Evolutionary conservation across 2,888 invertebrate species (phyloP), one percentile per base, ranked within the genome.

Genomic region (Plebejus melissa): DNA sequence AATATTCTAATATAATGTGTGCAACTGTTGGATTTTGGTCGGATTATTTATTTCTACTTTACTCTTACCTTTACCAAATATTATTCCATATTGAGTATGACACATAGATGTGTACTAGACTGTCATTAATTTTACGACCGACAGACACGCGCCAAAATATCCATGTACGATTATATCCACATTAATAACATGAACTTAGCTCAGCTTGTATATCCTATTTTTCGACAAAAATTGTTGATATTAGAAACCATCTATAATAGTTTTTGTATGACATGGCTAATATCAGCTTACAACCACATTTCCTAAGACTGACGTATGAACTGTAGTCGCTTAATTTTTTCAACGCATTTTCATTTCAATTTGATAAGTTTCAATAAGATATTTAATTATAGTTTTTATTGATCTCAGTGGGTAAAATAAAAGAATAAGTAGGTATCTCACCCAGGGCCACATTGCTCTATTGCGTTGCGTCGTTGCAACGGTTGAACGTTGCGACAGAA

Each of bases 251-350:
- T 60, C 60, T 65, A 11, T 60, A 65, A 65, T 13, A 16, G 11
- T 65, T 65, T 65, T 65, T 65, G 65, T 36, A 65, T 3, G 13
- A 2, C 13, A 65, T 32, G 32, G 65, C 65, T 16, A 65, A 36
- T 65, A 65, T 11, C 13, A 22, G 22, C 22, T 65, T 32, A 32
- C 65, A 65, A 65, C 32, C 65, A 36, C 65, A 36, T 65, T 65
- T 65, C 65, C 65, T 65, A 65, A 65, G 65, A 65, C 65, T 65
- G 32, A 65, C 5, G 65, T 65, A 65, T 36, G 65, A 65, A 36
- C 65, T 28, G 60, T 28, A 65, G 32, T 58, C 22, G 58, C 22
- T 58, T 58, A 22, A 9, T 60, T 9, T n/a, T 60, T 60, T 28
- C 9, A 28, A 58, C n/a, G 16, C 32, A 13, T 65, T 22, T 65